Evolutionary conservation across 2,113 vertebrate genomes (phyloP).

Genomic region (Neodon shergylaensis): DNA sequence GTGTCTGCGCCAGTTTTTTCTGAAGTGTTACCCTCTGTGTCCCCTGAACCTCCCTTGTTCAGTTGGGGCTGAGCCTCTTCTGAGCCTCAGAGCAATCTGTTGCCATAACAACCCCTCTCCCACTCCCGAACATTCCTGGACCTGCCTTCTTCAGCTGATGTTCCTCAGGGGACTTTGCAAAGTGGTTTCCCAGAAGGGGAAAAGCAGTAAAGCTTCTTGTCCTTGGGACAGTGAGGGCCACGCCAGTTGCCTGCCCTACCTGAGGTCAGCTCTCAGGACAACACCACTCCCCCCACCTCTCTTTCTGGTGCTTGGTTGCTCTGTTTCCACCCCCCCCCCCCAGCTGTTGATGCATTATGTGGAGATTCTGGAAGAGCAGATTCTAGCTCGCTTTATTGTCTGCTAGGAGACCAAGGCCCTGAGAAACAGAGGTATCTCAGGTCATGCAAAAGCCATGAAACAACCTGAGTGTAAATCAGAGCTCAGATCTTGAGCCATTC

Average conservation of each 20-base stretch:
- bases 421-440: neutral
- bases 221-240: neutral
- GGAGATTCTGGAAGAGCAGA: fast-evolving
- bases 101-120: slow-evolving; percentile 85
- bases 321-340: neutral
- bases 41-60: slow-evolving; percentile 63
- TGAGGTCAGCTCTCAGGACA: neutral
- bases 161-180: neutral
- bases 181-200: neutral
- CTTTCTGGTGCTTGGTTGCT: neutral
- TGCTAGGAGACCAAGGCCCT: fast-evolving
- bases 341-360: fast-evolving
- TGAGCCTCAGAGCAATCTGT: slow-evolving; percentile 82
- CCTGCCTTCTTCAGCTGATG: neutral
- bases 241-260: neutral
- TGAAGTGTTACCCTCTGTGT: slow-evolving; percentile 70
- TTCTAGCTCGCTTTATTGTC: fast-evolving
- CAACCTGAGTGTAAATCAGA: fast-evolving
- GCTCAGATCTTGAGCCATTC: fast-evolving
- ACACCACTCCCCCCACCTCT: fast-evolving
- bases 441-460: fast-evolving
- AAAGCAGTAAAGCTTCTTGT: neutral
- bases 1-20: slow-evolving; percentile 52
- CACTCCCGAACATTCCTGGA: slow-evolving; percentile 48
- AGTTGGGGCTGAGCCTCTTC: slow-evolving; percentile 71